Percentiles rank a stretch among this genome's conserved stretches.
Conservation (phyloP, 92 coral and sea anemone genomes). For the Paramuricea clavata region DNA sequence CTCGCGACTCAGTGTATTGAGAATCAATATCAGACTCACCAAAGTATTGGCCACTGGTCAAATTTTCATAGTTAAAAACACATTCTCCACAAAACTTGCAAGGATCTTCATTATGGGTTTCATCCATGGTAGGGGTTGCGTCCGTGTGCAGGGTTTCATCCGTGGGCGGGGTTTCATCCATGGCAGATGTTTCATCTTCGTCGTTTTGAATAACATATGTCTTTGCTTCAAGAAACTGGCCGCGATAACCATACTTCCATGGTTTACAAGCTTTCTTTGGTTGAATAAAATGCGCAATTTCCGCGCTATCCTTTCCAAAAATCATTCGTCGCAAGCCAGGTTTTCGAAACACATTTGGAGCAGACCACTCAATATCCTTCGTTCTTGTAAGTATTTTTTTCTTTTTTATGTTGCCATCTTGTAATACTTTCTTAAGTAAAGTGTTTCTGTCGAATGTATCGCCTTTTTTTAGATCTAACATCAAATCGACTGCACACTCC, state of each 20-base stretch:
- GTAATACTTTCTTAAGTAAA: not conserved
- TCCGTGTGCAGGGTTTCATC: too few species aligned
- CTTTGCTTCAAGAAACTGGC: not conserved
- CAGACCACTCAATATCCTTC: not conserved
- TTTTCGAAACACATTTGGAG: not conserved
- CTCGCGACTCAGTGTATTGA: not conserved
- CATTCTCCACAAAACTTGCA: too few species aligned
- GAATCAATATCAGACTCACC: not conserved
- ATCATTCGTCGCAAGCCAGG: constrained; percentile 1
- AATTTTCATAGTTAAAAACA: too few species aligned
- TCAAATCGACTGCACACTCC: not conserved
- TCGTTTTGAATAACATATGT: not conserved
- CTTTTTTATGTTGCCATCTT: not conserved
- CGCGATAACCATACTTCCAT: not conserved
- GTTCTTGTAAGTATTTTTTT: not conserved
- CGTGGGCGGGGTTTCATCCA: not conserved
- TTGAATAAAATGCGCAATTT: not conserved
- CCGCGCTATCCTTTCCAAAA: not conserved
- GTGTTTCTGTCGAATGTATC: not conserved
- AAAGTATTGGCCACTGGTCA: not conserved
- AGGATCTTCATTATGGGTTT: not conserved
- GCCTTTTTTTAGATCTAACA: not conserved
- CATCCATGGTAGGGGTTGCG: too few species aligned
- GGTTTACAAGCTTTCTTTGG: not conserved
- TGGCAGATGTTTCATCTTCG: not conserved